Percentiles rank a stretch among this genome's conserved stretches.
Conservation (phyloP, 2,113 vertebrate species). For the Ardeotis arabs region DNA sequence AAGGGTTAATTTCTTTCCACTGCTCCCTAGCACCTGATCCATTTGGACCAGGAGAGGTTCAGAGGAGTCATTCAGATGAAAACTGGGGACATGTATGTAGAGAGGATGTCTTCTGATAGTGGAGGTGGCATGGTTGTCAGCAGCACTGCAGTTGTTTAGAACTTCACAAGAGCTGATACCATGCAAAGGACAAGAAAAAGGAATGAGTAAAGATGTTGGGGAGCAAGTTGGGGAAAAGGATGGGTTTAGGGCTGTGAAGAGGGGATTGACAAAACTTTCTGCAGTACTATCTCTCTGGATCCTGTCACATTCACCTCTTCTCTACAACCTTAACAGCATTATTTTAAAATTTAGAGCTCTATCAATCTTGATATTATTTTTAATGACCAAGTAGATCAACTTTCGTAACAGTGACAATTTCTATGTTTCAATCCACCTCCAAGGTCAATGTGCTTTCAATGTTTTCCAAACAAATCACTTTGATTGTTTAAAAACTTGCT, state of each 20-base stretch:
- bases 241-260: background rate
- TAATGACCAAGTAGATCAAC: background rate
- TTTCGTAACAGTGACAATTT: background rate
- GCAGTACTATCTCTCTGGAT: background rate
- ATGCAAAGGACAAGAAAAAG: background rate
- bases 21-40: background rate
- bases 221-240: background rate
- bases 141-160: background rate
- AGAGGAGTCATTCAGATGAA: background rate
- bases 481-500: background rate
- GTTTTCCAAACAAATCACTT: slow-evolving; percentile 2
- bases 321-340: background rate
- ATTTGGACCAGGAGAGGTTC: background rate
- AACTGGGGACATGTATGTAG: background rate
- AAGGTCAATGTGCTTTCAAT: background rate
- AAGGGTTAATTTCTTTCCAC: background rate
- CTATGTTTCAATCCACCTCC: background rate
- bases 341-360: background rate
- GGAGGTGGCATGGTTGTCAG: background rate
- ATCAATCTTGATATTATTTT: background rate
- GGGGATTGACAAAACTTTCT: background rate
- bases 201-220: background rate
- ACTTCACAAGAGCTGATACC: background rate
- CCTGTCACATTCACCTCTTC: background rate
- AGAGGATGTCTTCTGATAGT: background rate